Conservation (phyloP, 2,113 vertebrate genomes). For the Oryctolagus cuniculus region mOryCun1.1 NC_091450.1:47768501-47769000, state of each 20-base stretch:
- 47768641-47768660: background rate
- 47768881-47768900: background rate
- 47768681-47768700: background rate
- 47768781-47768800: background rate
- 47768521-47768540: too few species aligned
- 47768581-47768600: too few species aligned
- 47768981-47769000: background rate
- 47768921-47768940: background rate
- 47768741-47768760: background rate
- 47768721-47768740: background rate
- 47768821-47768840: background rate
- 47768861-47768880: background rate
- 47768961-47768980: background rate
- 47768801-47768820: background rate
- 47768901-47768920: background rate
- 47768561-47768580: too few species aligned
- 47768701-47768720: background rate
- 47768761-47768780: background rate
- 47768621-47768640: conserved; percentile 39
- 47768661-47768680: conserved; percentile 35
- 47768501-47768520: too few species aligned
- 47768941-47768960: conserved; percentile 4
- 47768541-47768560: too few species aligned
- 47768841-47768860: background rate
- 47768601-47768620: background rate